A percentile compares a stretch with the other conserved stretches of the same genome.
These are phyloP conservation scores for Myotis pilosus DNA, from an alignment of 2,797 vertebrate species.

Conservation along the genomic window DNA sequence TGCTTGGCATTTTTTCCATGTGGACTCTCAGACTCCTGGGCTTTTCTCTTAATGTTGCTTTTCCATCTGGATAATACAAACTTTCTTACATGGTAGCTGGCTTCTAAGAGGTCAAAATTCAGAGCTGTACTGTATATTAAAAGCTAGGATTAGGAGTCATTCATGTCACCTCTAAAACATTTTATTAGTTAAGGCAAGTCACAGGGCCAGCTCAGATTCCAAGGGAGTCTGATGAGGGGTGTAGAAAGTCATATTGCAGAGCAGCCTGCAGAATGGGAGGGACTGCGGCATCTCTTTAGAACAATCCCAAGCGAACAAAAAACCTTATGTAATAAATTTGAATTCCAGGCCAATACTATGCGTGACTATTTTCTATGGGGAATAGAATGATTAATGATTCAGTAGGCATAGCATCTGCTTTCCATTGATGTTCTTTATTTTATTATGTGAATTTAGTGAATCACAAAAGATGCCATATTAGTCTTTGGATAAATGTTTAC, in stretches of 20 bases:
- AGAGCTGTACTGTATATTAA: background rate
- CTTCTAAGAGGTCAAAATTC: background rate
- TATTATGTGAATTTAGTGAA: background rate
- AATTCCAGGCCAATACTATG: background rate
- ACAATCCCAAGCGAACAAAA: conserved; percentile 10
- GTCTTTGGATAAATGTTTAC: conserved; percentile 27
- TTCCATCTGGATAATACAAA: background rate
- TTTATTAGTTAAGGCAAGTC: background rate
- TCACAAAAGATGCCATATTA: background rate
- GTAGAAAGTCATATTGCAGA: background rate
- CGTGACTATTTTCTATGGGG: background rate
- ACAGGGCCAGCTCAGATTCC: background rate
- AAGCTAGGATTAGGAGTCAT: background rate
- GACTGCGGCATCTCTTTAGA: background rate
- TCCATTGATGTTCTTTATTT: background rate
- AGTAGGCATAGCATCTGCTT: conserved; percentile 45
- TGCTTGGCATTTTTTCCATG: background rate
- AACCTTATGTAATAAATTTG: background rate
- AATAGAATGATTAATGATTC: conserved; percentile 27
- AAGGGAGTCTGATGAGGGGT: background rate
- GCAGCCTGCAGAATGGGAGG: background rate
- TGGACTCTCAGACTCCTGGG: background rate
- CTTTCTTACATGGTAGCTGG: background rate
- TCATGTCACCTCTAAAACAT: background rate
- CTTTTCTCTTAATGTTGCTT: background rate